These are phyloP conservation scores for Nothobranchius kuhntae DNA, from an alignment of 2,113 vertebrate species.

Conservation along the genomic window DNA sequence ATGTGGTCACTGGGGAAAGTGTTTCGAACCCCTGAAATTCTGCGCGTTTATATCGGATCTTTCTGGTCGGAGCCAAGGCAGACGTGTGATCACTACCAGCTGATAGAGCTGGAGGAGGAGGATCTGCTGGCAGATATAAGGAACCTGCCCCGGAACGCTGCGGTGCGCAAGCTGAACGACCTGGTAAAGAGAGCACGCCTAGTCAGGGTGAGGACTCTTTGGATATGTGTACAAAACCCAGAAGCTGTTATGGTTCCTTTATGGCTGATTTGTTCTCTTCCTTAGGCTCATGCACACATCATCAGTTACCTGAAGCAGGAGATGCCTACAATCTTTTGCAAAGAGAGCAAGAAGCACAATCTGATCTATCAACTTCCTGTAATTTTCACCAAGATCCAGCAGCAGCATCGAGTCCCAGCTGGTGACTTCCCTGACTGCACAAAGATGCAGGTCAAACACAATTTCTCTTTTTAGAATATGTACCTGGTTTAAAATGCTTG, in stretches of 20 bases:
- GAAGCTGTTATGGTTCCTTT: not conserved
- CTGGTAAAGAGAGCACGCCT: slow-evolving; percentile 87
- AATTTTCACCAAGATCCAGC: slow-evolving; percentile 88
- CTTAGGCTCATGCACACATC: slow-evolving; percentile 87
- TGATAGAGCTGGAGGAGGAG: slow-evolving; percentile 89
- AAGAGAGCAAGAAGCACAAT: slow-evolving; percentile 88
- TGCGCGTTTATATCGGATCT: slow-evolving; percentile 88
- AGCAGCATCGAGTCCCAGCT: slow-evolving; percentile 85
- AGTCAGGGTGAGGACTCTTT: slow-evolving; percentile 79
- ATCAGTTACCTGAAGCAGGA: slow-evolving; percentile 88
- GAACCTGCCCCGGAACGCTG: slow-evolving; percentile 86
- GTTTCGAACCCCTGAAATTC: slow-evolving; percentile 87
- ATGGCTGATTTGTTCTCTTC: slow-evolving; percentile 13
- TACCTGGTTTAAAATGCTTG: not conserved
- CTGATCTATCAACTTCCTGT: slow-evolving; percentile 86
- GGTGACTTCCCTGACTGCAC: slow-evolving; percentile 89
- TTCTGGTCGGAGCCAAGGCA: slow-evolving; percentile 89
- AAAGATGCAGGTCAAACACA: slow-evolving; percentile 85
- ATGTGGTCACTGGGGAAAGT: slow-evolving; percentile 94
- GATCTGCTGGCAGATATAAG: slow-evolving; percentile 88
- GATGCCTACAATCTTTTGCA: slow-evolving; percentile 89
- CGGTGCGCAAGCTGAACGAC: slow-evolving; percentile 88
- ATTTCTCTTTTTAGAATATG: not conserved
- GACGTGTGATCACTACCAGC: slow-evolving; percentile 82
- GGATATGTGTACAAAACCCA: not conserved